Base-by-base conservation (phyloP, 2,888 invertebrate species). In the Barypeithes pellucidus region DNA sequence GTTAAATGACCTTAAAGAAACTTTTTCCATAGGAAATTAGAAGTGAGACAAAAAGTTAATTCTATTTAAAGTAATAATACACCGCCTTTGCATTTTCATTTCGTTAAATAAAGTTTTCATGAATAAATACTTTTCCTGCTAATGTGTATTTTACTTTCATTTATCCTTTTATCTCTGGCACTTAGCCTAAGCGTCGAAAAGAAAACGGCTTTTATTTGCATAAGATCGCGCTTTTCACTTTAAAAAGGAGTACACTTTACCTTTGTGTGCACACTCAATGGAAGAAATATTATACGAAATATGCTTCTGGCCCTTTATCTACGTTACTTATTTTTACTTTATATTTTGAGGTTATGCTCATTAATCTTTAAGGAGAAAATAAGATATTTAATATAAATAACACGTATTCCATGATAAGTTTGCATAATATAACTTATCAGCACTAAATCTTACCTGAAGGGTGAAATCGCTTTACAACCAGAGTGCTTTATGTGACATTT, bases 191-290 rank as follows among this genome's bases (percentile, higher is more conserved):
- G 60, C 73, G 73, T 69, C 66, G 69, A 69, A 73, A 69, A 69
- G 73, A 69, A 73, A 65, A 66, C 69, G 63, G 69, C 73, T 73
- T 65, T 69, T 69, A 69, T 73, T 73, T 73, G 73, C 73, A 73
- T 73, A 73, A 73, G 73, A 73, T 70, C 73, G 47, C 43, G 73
- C 73, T 70, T 73, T 73, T 63, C 73, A 70, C 66, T 73, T 57
- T 69, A 69, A 65, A 73, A 68, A 61, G 52, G 61, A 65, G 36
- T 69, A 61, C 61, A 57, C 39, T 36, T 52, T 67, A 57, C 57
- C 57, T 70, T 73, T 73, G 69, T 69, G 60, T 52, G 69, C 69
- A 69, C 65, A 69, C 59, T 73, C 66, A 73, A 73, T 66, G 61
- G 69, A 29, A 61, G 45, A 65, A 66, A 70, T 73, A 73, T 73